Conservation (phyloP, 2,113 vertebrate genomes). For the Marmota monax region DNA sequence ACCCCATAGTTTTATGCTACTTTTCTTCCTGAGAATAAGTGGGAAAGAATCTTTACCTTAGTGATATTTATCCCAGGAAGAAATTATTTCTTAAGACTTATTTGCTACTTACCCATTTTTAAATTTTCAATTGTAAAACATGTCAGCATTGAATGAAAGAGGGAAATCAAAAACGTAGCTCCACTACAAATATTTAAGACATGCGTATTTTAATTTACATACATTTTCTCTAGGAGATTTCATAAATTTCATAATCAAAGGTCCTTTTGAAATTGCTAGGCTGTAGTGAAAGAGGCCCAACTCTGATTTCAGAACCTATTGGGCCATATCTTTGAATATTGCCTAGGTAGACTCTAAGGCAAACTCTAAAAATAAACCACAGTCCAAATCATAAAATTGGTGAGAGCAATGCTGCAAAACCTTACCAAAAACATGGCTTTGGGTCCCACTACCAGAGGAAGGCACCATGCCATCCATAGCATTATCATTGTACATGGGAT, state of each 20-base stretch:
- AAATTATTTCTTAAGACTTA: background rate
- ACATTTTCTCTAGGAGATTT: background rate
- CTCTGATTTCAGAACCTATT: background rate
- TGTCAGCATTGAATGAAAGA: slow-evolving; percentile 35
- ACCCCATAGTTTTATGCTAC: background rate
- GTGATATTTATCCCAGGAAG: background rate
- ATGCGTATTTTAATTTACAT: background rate
- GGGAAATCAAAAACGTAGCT: background rate
- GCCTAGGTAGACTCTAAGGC: background rate
- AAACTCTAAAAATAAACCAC: background rate
- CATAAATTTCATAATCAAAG: background rate
- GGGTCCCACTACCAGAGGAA: background rate
- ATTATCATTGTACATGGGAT: background rate
- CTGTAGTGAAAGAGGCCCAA: background rate
- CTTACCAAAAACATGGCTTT: background rate
- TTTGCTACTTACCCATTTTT: slow-evolving; percentile 5
- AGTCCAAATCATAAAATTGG: background rate
- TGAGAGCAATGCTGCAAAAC: background rate
- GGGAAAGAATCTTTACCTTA: background rate
- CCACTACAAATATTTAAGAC: slow-evolving; percentile 27
- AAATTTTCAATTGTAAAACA: slow-evolving; percentile 25
- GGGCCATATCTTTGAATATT: background rate
- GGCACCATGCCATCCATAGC: background rate
- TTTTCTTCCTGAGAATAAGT: background rate
- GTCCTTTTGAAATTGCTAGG: background rate